Percentiles rank a stretch among this genome's conserved stretches.
These are phyloP conservation scores for Pherbina coryleti DNA, from an alignment of 2,888 invertebrate species.

Conservation along the genomic window DNA sequence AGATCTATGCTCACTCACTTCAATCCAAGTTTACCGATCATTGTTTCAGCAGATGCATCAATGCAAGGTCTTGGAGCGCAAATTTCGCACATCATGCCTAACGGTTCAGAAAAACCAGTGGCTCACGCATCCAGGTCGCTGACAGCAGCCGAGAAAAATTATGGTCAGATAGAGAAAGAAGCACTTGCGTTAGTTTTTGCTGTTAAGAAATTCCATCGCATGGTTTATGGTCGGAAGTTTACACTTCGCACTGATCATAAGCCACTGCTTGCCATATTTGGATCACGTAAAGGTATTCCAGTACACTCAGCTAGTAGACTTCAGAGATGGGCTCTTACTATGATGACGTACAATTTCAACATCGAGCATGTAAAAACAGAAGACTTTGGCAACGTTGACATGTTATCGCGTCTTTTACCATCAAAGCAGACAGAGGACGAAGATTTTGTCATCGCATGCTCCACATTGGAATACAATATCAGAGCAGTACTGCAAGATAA, in stretches of 20 bases:
- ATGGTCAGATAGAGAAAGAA: conserved; percentile 47
- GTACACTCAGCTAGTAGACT: conserved; percentile 41
- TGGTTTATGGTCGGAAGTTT: conserved; percentile 45
- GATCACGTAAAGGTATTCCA: conserved; percentile 47
- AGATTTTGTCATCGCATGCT: conserved; percentile 44
- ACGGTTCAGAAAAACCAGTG: too few species aligned
- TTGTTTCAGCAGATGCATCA: conserved; percentile 3
- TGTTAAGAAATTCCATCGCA: conserved; percentile 44
- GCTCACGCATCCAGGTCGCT: too few species aligned
- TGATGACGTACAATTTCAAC: conserved; percentile 41
- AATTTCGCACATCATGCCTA: too few species aligned
- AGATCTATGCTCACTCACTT: conserved; percentile 40
- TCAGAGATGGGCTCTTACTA: conserved; percentile 35
- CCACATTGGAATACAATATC: conserved; percentile 36
- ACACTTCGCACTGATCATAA: conserved; percentile 58
- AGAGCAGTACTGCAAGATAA: conserved; percentile 31
- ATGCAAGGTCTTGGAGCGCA: conserved; percentile 41
- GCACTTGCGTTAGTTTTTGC: conserved; percentile 43
- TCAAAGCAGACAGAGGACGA: conserved; percentile 30
- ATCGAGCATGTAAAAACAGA: background rate
- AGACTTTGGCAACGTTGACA: conserved; percentile 29
- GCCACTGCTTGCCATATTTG: conserved; percentile 64
- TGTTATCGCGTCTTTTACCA: conserved; percentile 42
- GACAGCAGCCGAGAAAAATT: conserved; percentile 41
- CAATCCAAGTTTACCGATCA: conserved; percentile 40